Evolutionary conservation across 2,888 invertebrate species (phyloP), one percentile per base, ranked within the genome.

Genomic region (Strigamia maritima): DNA sequence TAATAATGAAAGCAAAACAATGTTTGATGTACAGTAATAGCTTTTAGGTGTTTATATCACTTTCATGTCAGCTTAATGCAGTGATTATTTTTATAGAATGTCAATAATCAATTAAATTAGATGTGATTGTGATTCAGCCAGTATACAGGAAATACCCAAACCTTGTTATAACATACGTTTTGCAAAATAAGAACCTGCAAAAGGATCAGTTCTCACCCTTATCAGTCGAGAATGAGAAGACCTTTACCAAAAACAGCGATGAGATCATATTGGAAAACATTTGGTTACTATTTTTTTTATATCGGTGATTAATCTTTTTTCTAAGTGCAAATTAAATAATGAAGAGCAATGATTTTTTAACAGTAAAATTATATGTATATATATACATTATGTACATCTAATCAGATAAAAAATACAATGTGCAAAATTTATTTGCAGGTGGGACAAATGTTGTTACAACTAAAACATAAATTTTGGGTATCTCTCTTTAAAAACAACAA

Each of bases 231-330:
- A 24, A 19, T 60, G 60, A 60, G 60, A 60, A 60, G 60, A 60
- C 60, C 24, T 19, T 60, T 24, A 60, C 60, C 60, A 60, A 60
- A 24, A 60, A 60, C 60, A 60, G 60, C 60, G 19, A 60, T 60
- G 60, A 60, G 60, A 60, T 60, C 60, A 60, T 60, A 60, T 24
- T 60, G 60, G 60, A 60, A 60, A 60, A 60, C 60, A 60, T 60
- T 60, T 60, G 60, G 60, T 60, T 60, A 60, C 60, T n/a, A 60
- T 60, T 60, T 60, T 60, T 60, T 22, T 60, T 60, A 60, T 60
- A 60, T 60, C 60, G 19, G 60, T 60, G 60, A 60, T 60, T 60
- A 60, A 44, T 44, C 44, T 35, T 35, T n/a, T 60, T 24, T 60
- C 60, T 60, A 60, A 60, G 60, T 60, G 60, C 60, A 22, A 60